These are phyloP conservation scores for Phalacrocorax aristotelis DNA, from an alignment of 2,113 vertebrate genomes.

Conservation along the genomic window DNA sequence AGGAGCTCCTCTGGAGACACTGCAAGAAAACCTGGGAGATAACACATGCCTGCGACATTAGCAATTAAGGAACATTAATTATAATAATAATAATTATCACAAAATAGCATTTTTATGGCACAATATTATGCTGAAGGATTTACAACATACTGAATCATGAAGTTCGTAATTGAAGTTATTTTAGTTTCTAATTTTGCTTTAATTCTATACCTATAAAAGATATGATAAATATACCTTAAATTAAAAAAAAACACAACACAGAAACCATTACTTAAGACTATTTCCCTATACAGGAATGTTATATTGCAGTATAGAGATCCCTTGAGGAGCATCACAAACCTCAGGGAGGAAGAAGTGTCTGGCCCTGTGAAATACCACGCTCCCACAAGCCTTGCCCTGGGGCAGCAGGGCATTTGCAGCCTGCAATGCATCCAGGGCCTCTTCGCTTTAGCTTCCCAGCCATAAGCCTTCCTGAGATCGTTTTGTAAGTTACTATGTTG, in stretches of 20 bases:
- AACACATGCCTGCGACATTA: constrained; percentile 50
- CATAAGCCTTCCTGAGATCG: fast-evolving
- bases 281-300: constrained; percentile 5
- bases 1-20: constrained; percentile 1
- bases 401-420: background rate
- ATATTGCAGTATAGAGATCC: constrained; percentile 17
- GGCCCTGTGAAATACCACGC: background rate
- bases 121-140: constrained; percentile 74
- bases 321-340: background rate
- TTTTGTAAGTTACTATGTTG: background rate
- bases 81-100: constrained; percentile 74
- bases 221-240: constrained; percentile 62
- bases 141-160: constrained; percentile 68
- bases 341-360: background rate
- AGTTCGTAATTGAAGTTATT: constrained; percentile 71
- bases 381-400: background rate
- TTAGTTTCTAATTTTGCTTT: constrained; percentile 68
- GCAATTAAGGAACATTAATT: constrained; percentile 73
- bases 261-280: constrained; percentile 48
- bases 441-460: background rate
- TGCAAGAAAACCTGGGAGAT: constrained; percentile 43
- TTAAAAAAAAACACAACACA: background rate
- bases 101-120: constrained; percentile 74
- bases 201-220: constrained; percentile 70
- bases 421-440: background rate